phyloP scores from a whole-genome alignment of 2,888 invertebrate genomes.

The Arrhopalites spinosus region DNA sequence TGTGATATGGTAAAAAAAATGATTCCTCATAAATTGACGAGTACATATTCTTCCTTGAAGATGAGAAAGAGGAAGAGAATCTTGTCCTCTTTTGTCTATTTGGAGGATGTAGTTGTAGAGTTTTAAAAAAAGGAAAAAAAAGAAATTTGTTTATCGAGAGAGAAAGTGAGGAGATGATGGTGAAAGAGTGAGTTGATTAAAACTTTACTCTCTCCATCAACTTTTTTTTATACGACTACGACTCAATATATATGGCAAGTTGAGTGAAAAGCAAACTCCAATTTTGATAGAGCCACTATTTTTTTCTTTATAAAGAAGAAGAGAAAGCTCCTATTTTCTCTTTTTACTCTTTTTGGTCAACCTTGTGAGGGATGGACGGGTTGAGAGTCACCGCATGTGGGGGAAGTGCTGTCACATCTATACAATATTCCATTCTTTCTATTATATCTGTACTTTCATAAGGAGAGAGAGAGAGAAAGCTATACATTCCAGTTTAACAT shows the following conservation, averaged over 20 bases:
- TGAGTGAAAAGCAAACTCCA: slow-evolving; percentile 14
- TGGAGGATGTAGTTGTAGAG: not conserved
- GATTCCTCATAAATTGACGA: not conserved
- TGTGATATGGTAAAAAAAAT: not conserved
- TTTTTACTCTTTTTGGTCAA: not conserved
- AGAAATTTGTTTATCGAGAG: too few species aligned
- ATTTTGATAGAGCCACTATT: slow-evolving; percentile 21
- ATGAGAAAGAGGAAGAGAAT: not conserved
- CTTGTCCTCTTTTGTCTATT: not conserved
- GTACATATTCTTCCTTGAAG: slow-evolving; percentile 3
- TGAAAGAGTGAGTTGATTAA: slow-evolving; percentile 15
- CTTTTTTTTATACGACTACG: not conserved
- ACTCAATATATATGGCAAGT: not conserved
- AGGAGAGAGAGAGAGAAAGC: not conserved
- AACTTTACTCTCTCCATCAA: slow-evolving; percentile 6
- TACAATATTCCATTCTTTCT: not conserved
- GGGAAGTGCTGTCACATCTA: not conserved
- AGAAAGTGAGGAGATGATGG: not conserved
- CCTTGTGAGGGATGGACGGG: slow-evolving; percentile 12
- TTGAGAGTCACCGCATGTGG: not conserved
- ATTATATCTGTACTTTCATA: not conserved
- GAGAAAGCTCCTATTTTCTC: too few species aligned
- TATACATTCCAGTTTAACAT: not conserved
- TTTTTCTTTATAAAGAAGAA: too few species aligned
- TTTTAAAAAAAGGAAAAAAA: not conserved